Base-by-base conservation (phyloP, 2,888 invertebrate genomes). In the Himalopsyche tibetana region DNA sequence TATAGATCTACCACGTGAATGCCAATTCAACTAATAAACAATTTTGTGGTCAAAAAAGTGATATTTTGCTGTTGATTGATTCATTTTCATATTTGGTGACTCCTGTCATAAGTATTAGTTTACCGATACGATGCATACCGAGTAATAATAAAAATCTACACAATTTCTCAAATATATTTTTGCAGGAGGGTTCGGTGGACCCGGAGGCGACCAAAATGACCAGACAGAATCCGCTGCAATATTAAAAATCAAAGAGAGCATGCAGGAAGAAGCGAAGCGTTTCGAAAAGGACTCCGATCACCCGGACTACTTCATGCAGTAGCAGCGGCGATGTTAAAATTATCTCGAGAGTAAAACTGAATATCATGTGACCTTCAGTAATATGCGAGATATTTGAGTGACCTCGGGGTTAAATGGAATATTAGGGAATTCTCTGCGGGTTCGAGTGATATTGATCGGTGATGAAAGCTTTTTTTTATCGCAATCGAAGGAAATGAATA, bases 181-280 rank as follows among this genome's bases (percentile, higher is more conserved):
- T 93, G 91, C 92, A 93, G 93, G 94, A 92, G 93, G 93, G 92
- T 93, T 93, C 90, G 93, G 93, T 86, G 93, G 93, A 85, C 93
- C 93, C 45, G 93, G 93, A 89, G 93, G 93, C 88, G 93, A 93
- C 89, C 93, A 93, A 89, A 95, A 94, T 94, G 96, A 98, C 95
- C 98, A 98, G 95, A 99, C 97, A 92, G 99, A 99, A 95, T 98
- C 98, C 91, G 99, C 99, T 92, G 99, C 99, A 94, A 99, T 99
- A 94, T 95, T 99, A 94, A 99, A 99, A 95, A 99, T 99, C 93
- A 99, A 99, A 95, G 99, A 99, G 94, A 98, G 98, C 95, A 99
- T 99, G 98, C 99, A 99, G 94, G 99, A 99, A 93, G 99, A 99
- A 94, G 99, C 99, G 92, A 99, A 99, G 95, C 96, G 99, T 94